Conservation (phyloP, 2,888 invertebrate species). For the Drosophila helvetica region DNA sequence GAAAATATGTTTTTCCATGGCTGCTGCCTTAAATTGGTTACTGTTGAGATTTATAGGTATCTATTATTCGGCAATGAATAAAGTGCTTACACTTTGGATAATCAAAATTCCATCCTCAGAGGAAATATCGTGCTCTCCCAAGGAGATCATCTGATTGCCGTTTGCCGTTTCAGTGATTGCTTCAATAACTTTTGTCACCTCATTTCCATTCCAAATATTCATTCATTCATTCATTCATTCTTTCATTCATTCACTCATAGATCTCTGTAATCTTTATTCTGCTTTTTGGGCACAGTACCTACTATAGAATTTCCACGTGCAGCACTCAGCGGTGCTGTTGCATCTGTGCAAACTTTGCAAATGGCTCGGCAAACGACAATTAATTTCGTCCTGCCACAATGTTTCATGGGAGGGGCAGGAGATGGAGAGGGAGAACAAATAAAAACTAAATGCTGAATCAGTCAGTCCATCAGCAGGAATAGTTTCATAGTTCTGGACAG, state of each 20-base stretch:
- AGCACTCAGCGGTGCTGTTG: constrained; percentile 12
- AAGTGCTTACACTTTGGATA: constrained; percentile 1
- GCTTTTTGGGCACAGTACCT: background rate
- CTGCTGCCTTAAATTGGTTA: constrained; percentile 6
- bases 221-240: background rate
- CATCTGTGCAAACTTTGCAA: constrained; percentile 42
- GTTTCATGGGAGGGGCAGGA: constrained; percentile 10
- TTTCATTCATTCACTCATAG: too few species aligned
- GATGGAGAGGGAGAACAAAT: constrained; percentile 17
- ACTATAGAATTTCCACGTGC: background rate
- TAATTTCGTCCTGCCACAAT: constrained; percentile 64
- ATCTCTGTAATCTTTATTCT: background rate
- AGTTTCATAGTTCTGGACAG: constrained; percentile 52
- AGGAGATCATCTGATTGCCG: background rate
- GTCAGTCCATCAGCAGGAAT: constrained; percentile 60
- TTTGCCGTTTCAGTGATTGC: background rate
- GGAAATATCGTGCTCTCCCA: background rate
- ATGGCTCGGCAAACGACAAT: constrained; percentile 59
- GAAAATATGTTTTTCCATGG: constrained; percentile 37
- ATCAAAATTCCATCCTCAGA: background rate
- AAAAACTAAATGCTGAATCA: constrained; percentile 40
- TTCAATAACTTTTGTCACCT: background rate
- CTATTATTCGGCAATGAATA: constrained; percentile 18
- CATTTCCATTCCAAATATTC: background rate
- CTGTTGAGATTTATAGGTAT: constrained; percentile 29